Base-by-base conservation (phyloP, 2,888 invertebrate genomes). In the Acronicta leporina region DNA sequence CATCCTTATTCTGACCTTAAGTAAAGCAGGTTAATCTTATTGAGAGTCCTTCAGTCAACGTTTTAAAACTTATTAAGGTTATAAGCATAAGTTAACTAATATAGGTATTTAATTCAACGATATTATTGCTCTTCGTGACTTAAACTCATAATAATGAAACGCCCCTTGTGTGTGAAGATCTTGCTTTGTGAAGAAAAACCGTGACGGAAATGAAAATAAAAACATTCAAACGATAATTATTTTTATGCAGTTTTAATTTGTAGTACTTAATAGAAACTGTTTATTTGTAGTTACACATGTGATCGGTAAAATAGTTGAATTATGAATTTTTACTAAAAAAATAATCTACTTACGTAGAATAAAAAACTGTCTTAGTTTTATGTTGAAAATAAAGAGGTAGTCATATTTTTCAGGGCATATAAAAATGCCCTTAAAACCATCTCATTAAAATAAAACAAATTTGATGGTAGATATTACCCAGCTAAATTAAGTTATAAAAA, bases 181-280 rank as follows among this genome's bases (percentile, higher is more conserved):
- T 48, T 25, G 49, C 54, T 16, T 51, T 35, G 53, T 48, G 44
- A 57, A 59, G 46, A 44, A 69, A 66, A 52, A 61, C 68, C 71
- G 71, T 69, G 62, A 69, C 71, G 68, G 61, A 52, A 60, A 43
- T 55, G 27, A 35, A 25, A 64, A 69, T 52, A 44, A 61, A 61
- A n/a, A 38, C 38, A 33, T 33, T 33, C 11, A 11, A n/a, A 38
- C n/a, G n/a, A 50, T 53, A 30, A 42, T 51, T 70, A 55, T 38
- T 50, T 47, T 43, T 33, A 52, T 68, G 63, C 56, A 63, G 44
- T 67, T 54, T 51, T 58, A 57, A 57, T 57, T 56, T 38, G 38
- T 38, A 38, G 1, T 6, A n/a, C 38, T 5, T 6, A 38, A n/a
- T 38, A 7, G 38, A 7, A 38, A 38, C 6, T n/a, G 38, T 38